Percentiles rank a stretch among this genome's conserved stretches.
These are phyloP conservation scores for Drosophila algonquin DNA, from an alignment of 2,888 invertebrate species.

Conservation along the genomic window DNA sequence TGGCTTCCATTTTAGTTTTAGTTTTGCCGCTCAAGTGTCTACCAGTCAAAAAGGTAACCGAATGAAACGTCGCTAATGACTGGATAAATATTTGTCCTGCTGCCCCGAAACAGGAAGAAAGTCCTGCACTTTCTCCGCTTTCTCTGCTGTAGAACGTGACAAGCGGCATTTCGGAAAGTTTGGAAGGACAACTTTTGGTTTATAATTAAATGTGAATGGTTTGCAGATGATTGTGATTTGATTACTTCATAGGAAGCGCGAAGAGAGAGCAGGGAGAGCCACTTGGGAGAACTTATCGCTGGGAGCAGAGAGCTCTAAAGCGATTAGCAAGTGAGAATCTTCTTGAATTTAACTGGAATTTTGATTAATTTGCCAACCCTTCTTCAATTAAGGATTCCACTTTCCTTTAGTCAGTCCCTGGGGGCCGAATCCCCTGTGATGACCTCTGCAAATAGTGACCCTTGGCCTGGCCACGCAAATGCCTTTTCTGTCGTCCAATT, in stretches of 20 bases:
- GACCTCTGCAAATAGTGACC: background rate
- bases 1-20: too few relatives aligned
- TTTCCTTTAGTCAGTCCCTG: background rate
- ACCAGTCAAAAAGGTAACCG: conserved; percentile 42
- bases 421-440: background rate
- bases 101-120: background rate
- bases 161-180: conserved; percentile 28
- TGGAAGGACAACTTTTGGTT: conserved; percentile 17
- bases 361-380: background rate
- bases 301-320: background rate
- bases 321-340: background rate
- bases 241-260: background rate
- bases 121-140: background rate
- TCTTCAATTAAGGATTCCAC: too few relatives aligned
- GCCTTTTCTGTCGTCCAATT: conserved; percentile 27
- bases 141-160: conserved; percentile 34
- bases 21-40: conserved; percentile 15
- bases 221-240: conserved; percentile 35
- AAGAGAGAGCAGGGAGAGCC: background rate
- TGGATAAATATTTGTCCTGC: conserved; percentile 55
- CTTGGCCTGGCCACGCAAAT: conserved; percentile 18
- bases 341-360: background rate
- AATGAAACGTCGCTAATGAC: conserved; percentile 56
- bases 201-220: conserved; percentile 40
- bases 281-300: background rate